Base-by-base conservation (phyloP, 1,140 invertebrate species). In the Belonocnema kinseyi region DNA sequence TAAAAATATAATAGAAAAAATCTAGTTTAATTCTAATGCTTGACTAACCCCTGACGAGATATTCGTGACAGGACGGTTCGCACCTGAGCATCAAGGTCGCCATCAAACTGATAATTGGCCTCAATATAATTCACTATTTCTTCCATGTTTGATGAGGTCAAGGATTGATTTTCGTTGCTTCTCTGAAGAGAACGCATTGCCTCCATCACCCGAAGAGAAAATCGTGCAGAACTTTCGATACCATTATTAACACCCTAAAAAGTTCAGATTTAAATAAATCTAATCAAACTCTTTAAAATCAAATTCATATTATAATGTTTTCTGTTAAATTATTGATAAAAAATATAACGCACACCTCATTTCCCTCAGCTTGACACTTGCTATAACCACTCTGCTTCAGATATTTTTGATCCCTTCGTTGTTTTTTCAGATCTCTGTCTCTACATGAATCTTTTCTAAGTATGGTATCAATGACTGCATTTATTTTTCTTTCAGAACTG, bases 41-140 rank as follows among this genome's bases (percentile, higher is more conserved):
- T 5, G 19, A 21, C 21, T 84, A 77, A 88, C 87, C 87, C 86
- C 81, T 88, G 85, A 56, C 76, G 77, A 75, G 82, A 83, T 71
- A 80, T 71, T 77, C 81, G 80, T 78, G 80, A 83, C 66, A 88
- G 74, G 14, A 74, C 75, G 17, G 85, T 87, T 73, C 81, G 85
- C 72, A 88, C 85, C 73, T 88, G 87, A 33, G 87, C 79, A 6
- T 85, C 82, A 81, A 88, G 74, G 26, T 88, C 87, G 19, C 87
- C 87, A 46, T 87, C 82, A 72, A 70, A 58, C 3, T 51, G 53
- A 75, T 86, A 88, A 73, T 87, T 81, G 2, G 14, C 11, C 2
- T 72, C 53, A 19, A 88, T 82, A n/a, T 85, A 86, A 5, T 80
- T 53, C 53, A 82, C 80, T 54, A 88, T 85, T 11, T 88, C 86